Conservation (phyloP, 1,140 invertebrate genomes). For the Oscheius sp. region DNA sequence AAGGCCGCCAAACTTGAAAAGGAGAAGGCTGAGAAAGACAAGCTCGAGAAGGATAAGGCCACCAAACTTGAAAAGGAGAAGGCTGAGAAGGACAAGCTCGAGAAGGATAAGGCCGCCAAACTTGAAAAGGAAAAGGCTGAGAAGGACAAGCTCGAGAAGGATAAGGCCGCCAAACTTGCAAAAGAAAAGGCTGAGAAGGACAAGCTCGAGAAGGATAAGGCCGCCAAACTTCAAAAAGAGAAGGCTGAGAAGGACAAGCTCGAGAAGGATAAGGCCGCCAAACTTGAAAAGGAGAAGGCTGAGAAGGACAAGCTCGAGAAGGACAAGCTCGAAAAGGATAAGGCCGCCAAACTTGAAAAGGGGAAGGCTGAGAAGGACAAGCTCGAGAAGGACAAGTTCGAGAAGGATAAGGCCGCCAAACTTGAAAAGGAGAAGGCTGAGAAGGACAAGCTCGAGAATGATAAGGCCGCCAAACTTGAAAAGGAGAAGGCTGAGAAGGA, state of each 20-base stretch:
- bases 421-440: neutral
- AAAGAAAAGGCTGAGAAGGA: no score
- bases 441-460: neutral
- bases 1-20: no score
- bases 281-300: neutral
- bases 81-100: no score
- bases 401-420: neutral
- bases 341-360: neutral
- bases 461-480: neutral
- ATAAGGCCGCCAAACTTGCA: no score
- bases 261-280: slow-evolving; percentile 1
- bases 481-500: slow-evolving; percentile 4
- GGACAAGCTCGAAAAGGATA: neutral
- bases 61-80: no score
- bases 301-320: slow-evolving; percentile 1
- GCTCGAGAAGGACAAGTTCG: slow-evolving; percentile 4
- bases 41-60: no score
- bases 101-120: no score
- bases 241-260: neutral
- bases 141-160: no score
- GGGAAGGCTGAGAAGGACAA: neutral
- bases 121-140: no score
- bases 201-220: no score
- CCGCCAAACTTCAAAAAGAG: no score
- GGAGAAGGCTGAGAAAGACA: no score